phyloP scores from a whole-genome alignment of 2,797 vertebrate species.

The Phataginus tetradactyla region DNA sequence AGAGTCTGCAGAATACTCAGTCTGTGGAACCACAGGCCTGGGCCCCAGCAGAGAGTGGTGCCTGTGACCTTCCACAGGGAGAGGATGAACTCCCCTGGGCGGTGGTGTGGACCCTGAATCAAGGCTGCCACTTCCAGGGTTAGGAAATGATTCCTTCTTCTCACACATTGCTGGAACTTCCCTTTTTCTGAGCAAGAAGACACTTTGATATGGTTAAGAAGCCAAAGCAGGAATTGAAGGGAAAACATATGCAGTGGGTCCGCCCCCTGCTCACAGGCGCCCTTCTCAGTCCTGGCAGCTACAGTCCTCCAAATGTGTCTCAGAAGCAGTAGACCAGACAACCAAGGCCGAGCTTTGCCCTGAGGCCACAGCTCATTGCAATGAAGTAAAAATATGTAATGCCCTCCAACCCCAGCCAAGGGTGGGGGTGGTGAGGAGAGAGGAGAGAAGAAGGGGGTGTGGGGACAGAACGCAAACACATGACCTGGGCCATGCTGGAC shows the following conservation, averaged over 20 bases:
- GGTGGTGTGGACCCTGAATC: rapidly evolving
- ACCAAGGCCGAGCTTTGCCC: not conserved
- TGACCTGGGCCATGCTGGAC: no score
- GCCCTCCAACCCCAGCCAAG: not conserved
- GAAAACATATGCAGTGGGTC: not conserved
- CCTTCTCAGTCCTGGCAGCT: not conserved
- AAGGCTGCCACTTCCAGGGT: not conserved
- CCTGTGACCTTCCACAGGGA: not conserved
- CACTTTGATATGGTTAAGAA: not conserved
- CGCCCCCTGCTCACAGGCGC: not conserved
- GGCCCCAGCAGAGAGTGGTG: not conserved
- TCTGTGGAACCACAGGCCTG: not conserved
- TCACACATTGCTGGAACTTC: not conserved
- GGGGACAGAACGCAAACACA: not conserved
- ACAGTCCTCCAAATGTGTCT: not conserved
- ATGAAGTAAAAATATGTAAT: not conserved
- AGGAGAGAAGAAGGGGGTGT: not conserved
- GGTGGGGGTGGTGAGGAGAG: not conserved
- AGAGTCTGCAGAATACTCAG: not conserved
- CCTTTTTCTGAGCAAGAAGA: not conserved
- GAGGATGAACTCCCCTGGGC: rapidly evolving
- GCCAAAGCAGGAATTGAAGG: rapidly evolving
- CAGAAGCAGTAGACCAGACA: not conserved
- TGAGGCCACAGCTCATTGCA: not conserved
- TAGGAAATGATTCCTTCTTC: not conserved